Conservation (phyloP, 2,797 vertebrate genomes). For the Cossypha polioptera region DNA sequence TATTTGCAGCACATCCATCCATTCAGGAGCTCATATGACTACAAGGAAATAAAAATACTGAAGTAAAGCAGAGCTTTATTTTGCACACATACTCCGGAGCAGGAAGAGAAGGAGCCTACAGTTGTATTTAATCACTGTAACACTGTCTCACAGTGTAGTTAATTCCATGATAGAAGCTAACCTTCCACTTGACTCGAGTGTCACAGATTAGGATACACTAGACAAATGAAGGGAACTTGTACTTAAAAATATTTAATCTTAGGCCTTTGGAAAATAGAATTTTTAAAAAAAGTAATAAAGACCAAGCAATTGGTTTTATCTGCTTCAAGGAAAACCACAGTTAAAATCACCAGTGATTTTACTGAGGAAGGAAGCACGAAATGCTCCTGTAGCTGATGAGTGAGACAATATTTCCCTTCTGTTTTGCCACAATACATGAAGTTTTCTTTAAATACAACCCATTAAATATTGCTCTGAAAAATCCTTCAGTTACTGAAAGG, state of each 20-base stretch:
- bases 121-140: not conserved
- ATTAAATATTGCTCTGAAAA: slow-evolving; percentile 23
- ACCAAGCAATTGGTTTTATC: not conserved
- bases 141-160: not conserved
- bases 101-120: not conserved
- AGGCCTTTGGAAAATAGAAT: not conserved
- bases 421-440: not conserved
- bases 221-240: not conserved
- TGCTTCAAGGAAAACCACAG: not conserved
- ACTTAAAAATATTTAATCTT: not conserved
- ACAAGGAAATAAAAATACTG: not conserved
- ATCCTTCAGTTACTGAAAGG: slow-evolving; percentile 8
- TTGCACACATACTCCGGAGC: not conserved
- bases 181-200: not conserved
- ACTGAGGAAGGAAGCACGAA: not conserved
- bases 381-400: not conserved
- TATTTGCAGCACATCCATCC: not conserved
- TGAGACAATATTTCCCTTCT: not conserved
- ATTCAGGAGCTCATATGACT: not conserved
- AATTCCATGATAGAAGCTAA: not conserved
- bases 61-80: not conserved
- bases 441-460: not conserved
- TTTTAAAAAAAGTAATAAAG: not conserved
- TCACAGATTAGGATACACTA: not conserved
- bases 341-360: not conserved